Base-by-base conservation (phyloP, 1,140 invertebrate genomes). In the Drosophila azteca region DNA sequence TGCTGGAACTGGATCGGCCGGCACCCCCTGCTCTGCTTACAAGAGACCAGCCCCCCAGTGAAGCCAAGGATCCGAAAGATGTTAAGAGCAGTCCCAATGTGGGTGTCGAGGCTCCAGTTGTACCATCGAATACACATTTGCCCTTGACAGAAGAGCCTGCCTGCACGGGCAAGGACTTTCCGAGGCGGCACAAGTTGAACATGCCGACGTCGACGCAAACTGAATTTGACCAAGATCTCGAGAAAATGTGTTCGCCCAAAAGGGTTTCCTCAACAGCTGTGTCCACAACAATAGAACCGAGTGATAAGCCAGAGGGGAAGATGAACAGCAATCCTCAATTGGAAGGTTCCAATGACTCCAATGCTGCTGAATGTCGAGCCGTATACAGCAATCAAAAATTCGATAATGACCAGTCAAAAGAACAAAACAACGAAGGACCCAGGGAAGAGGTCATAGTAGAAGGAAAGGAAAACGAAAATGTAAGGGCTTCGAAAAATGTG, bases 61-160 rank as follows among this genome's bases (percentile, higher is more conserved):
- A 64, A 6, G 29, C 7, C 3, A 20, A 44, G 20, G 26, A 55
- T 7, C n/a, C 31, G 0, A 39, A 13, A 11, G 3, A 11, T 13
- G 44, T 51, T 0, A 43, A 11, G 3, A 11, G 5, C 5, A 85
- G 80, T n/a, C 29, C 80, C 6, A 73, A 77, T 55, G 53, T 85
- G 17, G 81, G 63, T 6, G 64, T 77, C 2, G 80, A 81, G 0
- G 44, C 44, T 1, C 77, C 81, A 2, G 80, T 72, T 17, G 76
- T 9, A 3, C 8, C 41, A 64, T 50, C 54, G 7, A 9, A 20
- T 17, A 5, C 44, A 1, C 44, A 50, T 3, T 46, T 39, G 1
- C 46, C 11, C 3, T 13, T 20, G 0, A 63, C 53, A 0, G 44
- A 2, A 0, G 55, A 67, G 1, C 60, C 48, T 1, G 59, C 11